phyloP scores from a whole-genome alignment of 2,888 invertebrate species.

The Agrochola litura region DNA sequence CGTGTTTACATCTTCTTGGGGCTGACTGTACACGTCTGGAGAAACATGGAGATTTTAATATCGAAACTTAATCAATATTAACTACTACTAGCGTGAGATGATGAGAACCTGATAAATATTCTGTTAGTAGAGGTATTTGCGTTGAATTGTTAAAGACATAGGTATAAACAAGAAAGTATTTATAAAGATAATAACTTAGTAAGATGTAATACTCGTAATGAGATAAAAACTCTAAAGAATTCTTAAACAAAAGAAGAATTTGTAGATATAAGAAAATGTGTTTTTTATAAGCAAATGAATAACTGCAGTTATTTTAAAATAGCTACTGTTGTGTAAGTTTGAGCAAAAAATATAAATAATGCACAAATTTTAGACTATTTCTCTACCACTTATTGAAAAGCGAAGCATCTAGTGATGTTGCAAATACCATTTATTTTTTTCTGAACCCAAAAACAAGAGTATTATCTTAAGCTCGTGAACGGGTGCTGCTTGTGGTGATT shows the following conservation, averaged over 20 bases:
- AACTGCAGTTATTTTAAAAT: background rate
- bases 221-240: constrained; percentile 7
- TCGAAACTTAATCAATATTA: background rate
- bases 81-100: constrained; percentile 7
- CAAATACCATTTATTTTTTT: background rate
- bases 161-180: constrained; percentile 18
- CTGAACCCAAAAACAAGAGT: background rate
- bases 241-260: background rate
- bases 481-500: too few species aligned
- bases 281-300: background rate
- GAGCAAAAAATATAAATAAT: background rate
- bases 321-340: background rate
- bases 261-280: background rate
- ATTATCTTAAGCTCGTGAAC: background rate
- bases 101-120: constrained; percentile 18
- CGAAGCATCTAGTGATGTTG: background rate
- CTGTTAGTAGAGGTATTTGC: background rate
- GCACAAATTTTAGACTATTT: background rate
- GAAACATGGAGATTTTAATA: background rate
- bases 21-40: background rate
- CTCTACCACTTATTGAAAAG: background rate
- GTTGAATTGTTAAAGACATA: background rate
- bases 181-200: background rate
- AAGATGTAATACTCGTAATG: background rate
- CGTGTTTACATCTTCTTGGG: background rate